These are phyloP conservation scores for Microctonus brassicae DNA, from an alignment of 2,888 invertebrate genomes.

Conservation along the genomic window DNA sequence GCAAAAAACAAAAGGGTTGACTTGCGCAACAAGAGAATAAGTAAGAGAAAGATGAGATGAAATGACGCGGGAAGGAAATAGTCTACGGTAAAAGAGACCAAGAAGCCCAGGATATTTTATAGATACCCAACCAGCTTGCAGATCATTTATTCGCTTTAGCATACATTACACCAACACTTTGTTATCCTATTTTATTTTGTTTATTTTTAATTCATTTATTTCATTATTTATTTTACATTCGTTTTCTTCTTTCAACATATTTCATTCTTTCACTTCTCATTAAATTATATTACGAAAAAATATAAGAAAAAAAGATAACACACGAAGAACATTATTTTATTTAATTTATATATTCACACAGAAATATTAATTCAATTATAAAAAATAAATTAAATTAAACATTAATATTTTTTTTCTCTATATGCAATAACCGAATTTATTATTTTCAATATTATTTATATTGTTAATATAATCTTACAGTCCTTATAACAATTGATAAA, in stretches of 20 bases:
- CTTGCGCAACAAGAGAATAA: not conserved
- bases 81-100: not conserved
- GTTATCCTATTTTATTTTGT: not conserved
- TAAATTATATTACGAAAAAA: slow-evolving; percentile 7
- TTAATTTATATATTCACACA: not conserved
- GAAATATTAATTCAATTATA: not conserved
- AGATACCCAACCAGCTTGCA: slow-evolving; percentile 27
- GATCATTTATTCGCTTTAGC: slow-evolving; percentile 28
- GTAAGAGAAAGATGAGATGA: not conserved
- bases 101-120: not conserved
- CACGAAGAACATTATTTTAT: not conserved
- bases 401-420: not conserved
- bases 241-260: not conserved
- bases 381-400: slow-evolving; percentile 11
- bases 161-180: slow-evolving; percentile 10
- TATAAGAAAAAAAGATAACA: not conserved
- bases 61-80: slow-evolving; percentile 15
- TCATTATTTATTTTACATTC: not conserved
- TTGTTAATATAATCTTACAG: too few species aligned
- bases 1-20: slow-evolving; percentile 1
- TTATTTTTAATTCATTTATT: not conserved
- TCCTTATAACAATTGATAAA: too few species aligned
- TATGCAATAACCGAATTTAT: too few species aligned
- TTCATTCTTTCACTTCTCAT: not conserved
- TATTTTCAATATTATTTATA: too few species aligned